phyloP scores from a whole-genome alignment of 2,113 vertebrate genomes.

The Monopterus albus region DNA sequence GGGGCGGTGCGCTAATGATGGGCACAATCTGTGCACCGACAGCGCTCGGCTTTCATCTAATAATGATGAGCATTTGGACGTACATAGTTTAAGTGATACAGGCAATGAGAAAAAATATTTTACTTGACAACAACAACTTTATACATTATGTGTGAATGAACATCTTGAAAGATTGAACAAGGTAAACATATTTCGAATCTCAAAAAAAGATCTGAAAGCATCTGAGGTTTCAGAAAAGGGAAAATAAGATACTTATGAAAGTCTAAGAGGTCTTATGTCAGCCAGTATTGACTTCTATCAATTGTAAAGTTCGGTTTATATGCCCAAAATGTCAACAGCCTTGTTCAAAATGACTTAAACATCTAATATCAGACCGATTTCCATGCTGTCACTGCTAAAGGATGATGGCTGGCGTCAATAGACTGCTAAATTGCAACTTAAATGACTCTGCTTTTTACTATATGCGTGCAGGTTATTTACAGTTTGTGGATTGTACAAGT shows the following conservation, averaged over 20 bases:
- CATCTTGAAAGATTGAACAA: background rate
- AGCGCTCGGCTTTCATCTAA: slow-evolving; percentile 11
- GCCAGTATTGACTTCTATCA: background rate
- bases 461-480: slow-evolving; percentile 39
- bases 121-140: background rate
- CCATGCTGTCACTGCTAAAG: slow-evolving; percentile 5
- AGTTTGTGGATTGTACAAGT: slow-evolving; percentile 23
- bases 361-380: slow-evolving; percentile 9
- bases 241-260: background rate
- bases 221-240: background rate
- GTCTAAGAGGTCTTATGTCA: background rate
- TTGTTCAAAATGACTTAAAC: background rate
- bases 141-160: background rate
- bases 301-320: background rate
- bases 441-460: slow-evolving; percentile 44
- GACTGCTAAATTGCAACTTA: slow-evolving; percentile 19
- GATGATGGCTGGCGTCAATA: slow-evolving; percentile 21
- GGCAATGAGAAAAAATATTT: background rate
- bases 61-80: no score
- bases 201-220: background rate
- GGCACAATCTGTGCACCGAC: slow-evolving; percentile 21
- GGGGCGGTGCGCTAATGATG: slow-evolving; percentile 14
- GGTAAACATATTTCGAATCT: background rate
- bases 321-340: background rate
- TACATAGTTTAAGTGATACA: no score